Evolutionary conservation across 2,113 vertebrate species (phyloP).

Genomic region (Tetrao urogallus): DNA sequence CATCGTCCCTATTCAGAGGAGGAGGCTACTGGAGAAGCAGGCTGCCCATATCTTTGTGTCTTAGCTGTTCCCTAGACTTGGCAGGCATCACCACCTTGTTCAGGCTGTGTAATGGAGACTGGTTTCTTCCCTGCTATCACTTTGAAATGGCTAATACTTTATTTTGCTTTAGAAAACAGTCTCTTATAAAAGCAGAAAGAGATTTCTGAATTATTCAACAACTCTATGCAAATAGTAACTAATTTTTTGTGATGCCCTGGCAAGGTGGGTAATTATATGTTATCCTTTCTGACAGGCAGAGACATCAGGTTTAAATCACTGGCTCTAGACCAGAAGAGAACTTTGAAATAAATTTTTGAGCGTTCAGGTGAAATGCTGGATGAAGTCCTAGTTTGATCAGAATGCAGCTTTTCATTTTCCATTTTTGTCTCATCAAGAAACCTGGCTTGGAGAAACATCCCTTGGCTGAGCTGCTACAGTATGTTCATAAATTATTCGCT

Average conservation of each 20-base stretch:
- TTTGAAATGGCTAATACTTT: constrained; percentile 9
- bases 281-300: constrained; percentile 22
- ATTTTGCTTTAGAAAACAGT: constrained; percentile 8
- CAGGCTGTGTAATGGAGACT: neutral
- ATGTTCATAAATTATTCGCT: constrained; percentile 51
- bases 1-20: neutral
- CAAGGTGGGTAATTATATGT: constrained; percentile 16
- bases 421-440: constrained; percentile 23
- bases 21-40: neutral
- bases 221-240: constrained; percentile 43
- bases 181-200: neutral
- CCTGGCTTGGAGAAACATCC: constrained; percentile 1
- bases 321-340: neutral
- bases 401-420: neutral
- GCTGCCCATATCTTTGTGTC: neutral
- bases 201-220: constrained; percentile 27
- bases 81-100: neutral
- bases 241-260: neutral
- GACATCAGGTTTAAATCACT: neutral
- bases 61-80: no score
- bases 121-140: neutral
- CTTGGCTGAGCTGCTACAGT: constrained; percentile 3
- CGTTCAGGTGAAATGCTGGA: neutral
- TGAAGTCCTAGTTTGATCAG: neutral
- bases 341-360: constrained; percentile 1